Conservation (phyloP, 2,113 vertebrate genomes). For the Xiphophorus maculatus region DNA sequence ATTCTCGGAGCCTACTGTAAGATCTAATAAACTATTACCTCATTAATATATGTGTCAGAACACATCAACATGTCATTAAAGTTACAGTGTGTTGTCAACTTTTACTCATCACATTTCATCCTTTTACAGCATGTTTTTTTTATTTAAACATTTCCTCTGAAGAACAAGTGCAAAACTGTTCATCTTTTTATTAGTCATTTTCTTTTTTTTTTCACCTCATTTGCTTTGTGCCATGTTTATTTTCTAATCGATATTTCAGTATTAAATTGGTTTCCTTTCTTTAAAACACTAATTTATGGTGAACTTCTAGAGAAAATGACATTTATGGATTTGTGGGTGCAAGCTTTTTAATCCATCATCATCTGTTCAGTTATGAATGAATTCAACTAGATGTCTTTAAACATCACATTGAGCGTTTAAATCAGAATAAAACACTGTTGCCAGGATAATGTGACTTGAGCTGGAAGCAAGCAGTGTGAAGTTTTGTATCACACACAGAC, state of each 20-base stretch:
- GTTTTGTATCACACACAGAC: not conserved
- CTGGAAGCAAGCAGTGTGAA: not conserved
- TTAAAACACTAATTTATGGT: not conserved
- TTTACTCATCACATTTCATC: not conserved
- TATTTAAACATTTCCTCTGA: not conserved
- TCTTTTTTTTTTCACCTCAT: not conserved
- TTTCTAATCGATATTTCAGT: not conserved
- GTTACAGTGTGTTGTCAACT: not conserved
- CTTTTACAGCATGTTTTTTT: not conserved
- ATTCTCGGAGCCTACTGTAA: conserved; percentile 18
- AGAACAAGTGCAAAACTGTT: not conserved
- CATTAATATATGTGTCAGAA: conserved; percentile 3
- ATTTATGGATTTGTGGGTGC: not conserved
- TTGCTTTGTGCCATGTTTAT: not conserved
- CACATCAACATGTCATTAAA: conserved; percentile 5
- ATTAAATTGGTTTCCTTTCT: not conserved
- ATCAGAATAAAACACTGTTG: too few relatives aligned
- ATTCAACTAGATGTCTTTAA: not conserved
- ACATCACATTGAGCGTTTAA: too few relatives aligned
- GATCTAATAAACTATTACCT: conserved; percentile 21
- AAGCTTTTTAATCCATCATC: not conserved
- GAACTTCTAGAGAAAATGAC: not conserved
- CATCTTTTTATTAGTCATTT: not conserved
- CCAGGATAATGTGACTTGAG: not conserved
- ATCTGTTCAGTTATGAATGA: not conserved